Percentiles rank a stretch among this genome's conserved stretches.
Evolutionary conservation across 2,888 invertebrate species (phyloP).

Genomic region (Epistrophe grossulariae): DNA sequence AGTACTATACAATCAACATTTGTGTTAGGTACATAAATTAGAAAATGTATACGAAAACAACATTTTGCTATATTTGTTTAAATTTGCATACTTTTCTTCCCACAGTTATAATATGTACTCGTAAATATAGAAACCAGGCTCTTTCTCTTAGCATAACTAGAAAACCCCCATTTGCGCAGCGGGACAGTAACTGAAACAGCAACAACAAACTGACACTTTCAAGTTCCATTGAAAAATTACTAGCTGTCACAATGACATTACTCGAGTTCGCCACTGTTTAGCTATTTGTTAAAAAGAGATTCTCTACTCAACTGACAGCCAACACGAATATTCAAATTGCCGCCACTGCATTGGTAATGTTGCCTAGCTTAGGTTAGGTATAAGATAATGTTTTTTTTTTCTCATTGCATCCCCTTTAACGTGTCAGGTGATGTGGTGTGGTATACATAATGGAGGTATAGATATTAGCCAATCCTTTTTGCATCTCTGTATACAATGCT

Average conservation of each 20-base stretch:
- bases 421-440: constrained; percentile 13
- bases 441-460: background rate
- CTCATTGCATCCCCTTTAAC: background rate
- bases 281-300: constrained; percentile 48
- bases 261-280: constrained; percentile 60
- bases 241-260: constrained; percentile 71
- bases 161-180: background rate
- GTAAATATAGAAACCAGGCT: background rate
- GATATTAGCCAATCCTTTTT: constrained; percentile 16
- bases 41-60: background rate
- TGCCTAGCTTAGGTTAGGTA: background rate
- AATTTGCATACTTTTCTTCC: constrained; percentile 48
- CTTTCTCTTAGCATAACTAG: constrained; percentile 42
- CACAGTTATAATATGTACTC: constrained; percentile 31
- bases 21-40: constrained; percentile 1
- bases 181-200: background rate
- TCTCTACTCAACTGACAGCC: constrained; percentile 56
- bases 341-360: constrained; percentile 5
- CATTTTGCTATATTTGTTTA: background rate
- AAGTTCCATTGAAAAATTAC: constrained; percentile 64
- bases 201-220: constrained; percentile 38
- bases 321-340: constrained; percentile 67
- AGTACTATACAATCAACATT: background rate
- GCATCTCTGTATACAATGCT: constrained; percentile 36
- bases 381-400: background rate